Evolutionary conservation across 2,113 vertebrate genomes (phyloP).

Genomic region (Peucedramus taeniatus): DNA sequence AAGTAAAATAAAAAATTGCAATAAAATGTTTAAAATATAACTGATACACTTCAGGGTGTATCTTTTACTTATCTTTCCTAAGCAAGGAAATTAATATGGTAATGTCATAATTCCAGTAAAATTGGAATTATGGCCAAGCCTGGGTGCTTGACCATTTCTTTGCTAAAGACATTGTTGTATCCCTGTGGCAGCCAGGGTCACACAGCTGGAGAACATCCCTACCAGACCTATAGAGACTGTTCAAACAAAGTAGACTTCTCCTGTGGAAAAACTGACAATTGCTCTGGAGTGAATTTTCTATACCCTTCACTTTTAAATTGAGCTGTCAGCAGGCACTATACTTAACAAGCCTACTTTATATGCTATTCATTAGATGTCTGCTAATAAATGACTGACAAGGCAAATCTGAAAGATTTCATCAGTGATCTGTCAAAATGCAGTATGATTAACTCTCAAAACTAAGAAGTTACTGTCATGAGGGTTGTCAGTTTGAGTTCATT

Average conservation of each 20-base stretch:
- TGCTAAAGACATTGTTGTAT: neutral
- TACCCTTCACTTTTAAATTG: constrained; percentile 15
- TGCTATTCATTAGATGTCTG: neutral
- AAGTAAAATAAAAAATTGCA: neutral
- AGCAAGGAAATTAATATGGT: constrained; percentile 10
- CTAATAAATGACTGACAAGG: constrained; percentile 35
- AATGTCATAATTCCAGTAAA: neutral
- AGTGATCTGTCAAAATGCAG: neutral
- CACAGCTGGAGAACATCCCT: neutral
- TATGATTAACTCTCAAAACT: constrained; percentile 9
- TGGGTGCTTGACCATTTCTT: constrained; percentile 10
- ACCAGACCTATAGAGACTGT: neutral
- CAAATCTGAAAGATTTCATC: constrained; percentile 12
- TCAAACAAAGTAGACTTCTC: constrained; percentile 11
- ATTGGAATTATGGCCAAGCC: too few species aligned
- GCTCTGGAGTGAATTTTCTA: neutral
- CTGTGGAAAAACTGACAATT: neutral
- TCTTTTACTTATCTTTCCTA: constrained; percentile 17
- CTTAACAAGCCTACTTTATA: constrained; percentile 24
- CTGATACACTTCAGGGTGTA: neutral
- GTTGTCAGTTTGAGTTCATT: constrained; percentile 20
- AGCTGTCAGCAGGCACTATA: constrained; percentile 16
- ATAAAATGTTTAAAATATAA: neutral
- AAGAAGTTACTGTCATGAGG: neutral
- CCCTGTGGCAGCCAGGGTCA: neutral